Conservation (phyloP, 2,113 vertebrate species). For the Centropus bengalensis region DNA sequence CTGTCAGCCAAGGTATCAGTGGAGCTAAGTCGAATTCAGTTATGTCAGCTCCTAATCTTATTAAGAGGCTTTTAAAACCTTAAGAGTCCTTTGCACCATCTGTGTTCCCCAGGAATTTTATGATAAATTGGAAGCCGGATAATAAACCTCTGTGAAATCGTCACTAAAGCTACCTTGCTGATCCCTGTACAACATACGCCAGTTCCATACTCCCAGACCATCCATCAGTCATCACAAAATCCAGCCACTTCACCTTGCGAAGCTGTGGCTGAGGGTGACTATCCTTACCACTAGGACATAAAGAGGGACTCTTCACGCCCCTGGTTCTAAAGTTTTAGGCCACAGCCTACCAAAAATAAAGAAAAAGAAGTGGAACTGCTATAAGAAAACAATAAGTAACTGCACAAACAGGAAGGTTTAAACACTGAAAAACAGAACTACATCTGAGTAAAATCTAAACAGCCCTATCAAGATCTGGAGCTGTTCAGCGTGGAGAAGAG, state of each 20-base stretch:
- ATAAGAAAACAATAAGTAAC: background rate
- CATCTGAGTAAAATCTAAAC: background rate
- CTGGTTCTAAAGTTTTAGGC: background rate
- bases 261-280: background rate
- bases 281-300: background rate
- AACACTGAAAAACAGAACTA: background rate
- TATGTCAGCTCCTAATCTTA: conserved; percentile 45
- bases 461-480: background rate
- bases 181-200: background rate
- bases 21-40: conserved; percentile 21
- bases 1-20: background rate
- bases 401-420: background rate
- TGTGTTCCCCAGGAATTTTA: conserved; percentile 12
- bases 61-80: conserved; percentile 47
- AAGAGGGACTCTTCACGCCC: background rate
- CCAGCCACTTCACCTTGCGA: background rate
- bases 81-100: conserved; percentile 16
- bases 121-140: conserved; percentile 23
- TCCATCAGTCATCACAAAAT: background rate
- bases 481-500: too few relatives aligned
- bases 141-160: conserved; percentile 18
- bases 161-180: background rate
- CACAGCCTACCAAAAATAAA: background rate
- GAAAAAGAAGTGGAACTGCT: background rate
- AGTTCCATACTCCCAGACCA: background rate